A percentile compares a stretch with the other conserved stretches of the same genome.
These are phyloP conservation scores for Liasis olivaceus DNA, from an alignment of 2,797 vertebrate genomes.

Conservation along the genomic window DNA sequence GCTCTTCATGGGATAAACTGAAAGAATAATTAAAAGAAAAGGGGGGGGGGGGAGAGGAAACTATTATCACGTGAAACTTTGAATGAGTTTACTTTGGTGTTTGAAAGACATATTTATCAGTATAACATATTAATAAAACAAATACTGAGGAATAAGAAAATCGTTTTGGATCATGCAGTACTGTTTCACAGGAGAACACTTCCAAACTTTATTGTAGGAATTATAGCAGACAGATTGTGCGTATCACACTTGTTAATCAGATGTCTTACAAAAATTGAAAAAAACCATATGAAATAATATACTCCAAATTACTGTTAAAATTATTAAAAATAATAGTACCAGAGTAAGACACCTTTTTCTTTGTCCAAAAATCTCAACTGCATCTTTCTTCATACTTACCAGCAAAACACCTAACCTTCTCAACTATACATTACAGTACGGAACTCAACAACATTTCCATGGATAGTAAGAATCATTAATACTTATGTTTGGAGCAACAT, in stretches of 20 bases:
- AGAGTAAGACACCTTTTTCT: neutral
- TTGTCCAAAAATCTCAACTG: neutral
- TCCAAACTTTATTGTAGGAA: slow-evolving; percentile 10
- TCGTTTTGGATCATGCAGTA: neutral
- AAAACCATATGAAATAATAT: slow-evolving; percentile 29
- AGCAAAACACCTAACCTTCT: slow-evolving; percentile 20
- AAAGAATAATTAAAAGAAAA: slow-evolving; percentile 41
- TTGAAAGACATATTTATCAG: slow-evolving; percentile 14
- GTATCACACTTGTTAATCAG: slow-evolving; percentile 66
- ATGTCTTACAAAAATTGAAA: slow-evolving; percentile 67
- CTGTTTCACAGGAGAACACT: slow-evolving; percentile 43
- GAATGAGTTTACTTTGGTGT: neutral
- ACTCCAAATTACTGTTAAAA: slow-evolving; percentile 5
- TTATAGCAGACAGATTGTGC: neutral
- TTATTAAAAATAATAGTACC: neutral
- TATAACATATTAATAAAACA: slow-evolving; percentile 6
- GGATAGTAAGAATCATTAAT: slow-evolving; percentile 40
- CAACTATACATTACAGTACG: slow-evolving; percentile 31
- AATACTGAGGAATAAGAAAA: slow-evolving; percentile 35
- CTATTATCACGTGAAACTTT: neutral
- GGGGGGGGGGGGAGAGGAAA: slow-evolving; percentile 29
- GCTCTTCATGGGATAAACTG: slow-evolving; percentile 90
- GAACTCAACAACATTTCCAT: slow-evolving; percentile 20
- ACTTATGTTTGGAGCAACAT: slow-evolving; percentile 3
- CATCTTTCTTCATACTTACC: neutral